Conservation (phyloP, 2,797 vertebrate species). For the Phrynocephalus forsythii region DNA sequence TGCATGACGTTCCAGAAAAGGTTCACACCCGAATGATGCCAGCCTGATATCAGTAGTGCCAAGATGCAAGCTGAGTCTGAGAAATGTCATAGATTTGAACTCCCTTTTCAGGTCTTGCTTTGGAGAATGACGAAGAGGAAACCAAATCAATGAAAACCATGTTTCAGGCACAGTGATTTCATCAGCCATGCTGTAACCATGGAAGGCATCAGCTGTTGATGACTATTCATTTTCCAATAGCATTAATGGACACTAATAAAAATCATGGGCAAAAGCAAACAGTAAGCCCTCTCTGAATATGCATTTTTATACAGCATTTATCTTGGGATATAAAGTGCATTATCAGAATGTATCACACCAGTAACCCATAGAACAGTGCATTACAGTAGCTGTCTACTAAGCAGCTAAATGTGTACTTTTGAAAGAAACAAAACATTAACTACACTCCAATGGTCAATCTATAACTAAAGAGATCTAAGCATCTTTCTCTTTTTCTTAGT, state of each 20-base stretch:
- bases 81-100: not conserved
- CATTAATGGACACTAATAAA: not conserved
- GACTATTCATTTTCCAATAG: not conserved
- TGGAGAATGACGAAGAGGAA: not conserved
- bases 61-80: not conserved
- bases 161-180: conserved; percentile 25
- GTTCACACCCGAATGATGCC: not conserved
- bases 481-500: conserved; percentile 16
- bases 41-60: not conserved
- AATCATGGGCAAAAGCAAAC: conserved; percentile 9
- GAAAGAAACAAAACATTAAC: conserved; percentile 26
- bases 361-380: not conserved
- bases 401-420: conserved; percentile 1
- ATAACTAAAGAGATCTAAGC: conserved; percentile 4
- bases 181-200: not conserved
- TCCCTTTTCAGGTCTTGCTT: not conserved
- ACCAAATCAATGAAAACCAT: not conserved
- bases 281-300: not conserved
- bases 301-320: conserved; percentile 4
- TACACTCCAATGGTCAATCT: conserved; percentile 21
- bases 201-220: conserved; percentile 1
- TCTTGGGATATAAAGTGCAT: conserved; percentile 22
- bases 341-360: conserved; percentile 10
- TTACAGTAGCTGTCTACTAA: conserved; percentile 31
- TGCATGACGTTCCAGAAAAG: not conserved